These are phyloP conservation scores for Spea multiplicata DNA, from an alignment of 2,113 vertebrate genomes.

Conservation along the genomic window DNA sequence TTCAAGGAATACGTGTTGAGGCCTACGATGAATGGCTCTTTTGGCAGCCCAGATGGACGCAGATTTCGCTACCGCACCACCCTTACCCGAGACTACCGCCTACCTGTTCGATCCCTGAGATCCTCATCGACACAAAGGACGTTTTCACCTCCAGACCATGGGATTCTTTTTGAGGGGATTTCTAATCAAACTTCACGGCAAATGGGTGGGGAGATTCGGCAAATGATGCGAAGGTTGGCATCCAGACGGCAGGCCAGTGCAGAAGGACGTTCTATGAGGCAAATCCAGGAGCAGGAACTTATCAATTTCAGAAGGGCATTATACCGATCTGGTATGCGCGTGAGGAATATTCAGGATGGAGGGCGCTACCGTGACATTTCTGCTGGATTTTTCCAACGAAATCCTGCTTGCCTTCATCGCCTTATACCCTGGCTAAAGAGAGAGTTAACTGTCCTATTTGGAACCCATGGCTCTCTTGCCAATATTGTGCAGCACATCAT, in stretches of 20 bases:
- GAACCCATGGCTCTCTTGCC: constrained; percentile 78
- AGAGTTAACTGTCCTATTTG: constrained; percentile 85
- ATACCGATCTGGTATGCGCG: constrained; percentile 76
- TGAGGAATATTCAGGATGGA: constrained; percentile 78
- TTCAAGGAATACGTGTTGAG: constrained; percentile 83
- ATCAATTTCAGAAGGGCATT: constrained; percentile 87
- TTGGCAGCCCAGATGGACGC: constrained; percentile 73
- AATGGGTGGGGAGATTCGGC: constrained; percentile 68
- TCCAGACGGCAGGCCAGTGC: constrained; percentile 68
- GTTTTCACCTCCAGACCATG: constrained; percentile 72
- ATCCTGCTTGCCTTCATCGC: constrained; percentile 90
- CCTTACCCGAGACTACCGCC: constrained; percentile 67
- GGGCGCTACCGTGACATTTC: constrained; percentile 85
- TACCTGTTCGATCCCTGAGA: constrained; percentile 53
- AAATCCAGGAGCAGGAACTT: constrained; percentile 81
- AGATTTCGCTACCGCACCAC: constrained; percentile 89
- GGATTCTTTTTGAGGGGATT: constrained; percentile 78
- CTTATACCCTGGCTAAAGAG: constrained; percentile 88
- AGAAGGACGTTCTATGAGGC: constrained; percentile 69
- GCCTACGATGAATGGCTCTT: constrained; percentile 70
- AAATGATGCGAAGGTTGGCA: constrained; percentile 75
- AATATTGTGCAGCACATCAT: constrained; percentile 84
- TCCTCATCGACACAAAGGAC: constrained; percentile 60
- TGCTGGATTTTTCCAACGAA: constrained; percentile 85
- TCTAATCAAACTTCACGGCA: constrained; percentile 52